These are phyloP conservation scores for Drosophila parvula DNA, from an alignment of 1,140 invertebrate species.

Conservation along the genomic window DNA sequence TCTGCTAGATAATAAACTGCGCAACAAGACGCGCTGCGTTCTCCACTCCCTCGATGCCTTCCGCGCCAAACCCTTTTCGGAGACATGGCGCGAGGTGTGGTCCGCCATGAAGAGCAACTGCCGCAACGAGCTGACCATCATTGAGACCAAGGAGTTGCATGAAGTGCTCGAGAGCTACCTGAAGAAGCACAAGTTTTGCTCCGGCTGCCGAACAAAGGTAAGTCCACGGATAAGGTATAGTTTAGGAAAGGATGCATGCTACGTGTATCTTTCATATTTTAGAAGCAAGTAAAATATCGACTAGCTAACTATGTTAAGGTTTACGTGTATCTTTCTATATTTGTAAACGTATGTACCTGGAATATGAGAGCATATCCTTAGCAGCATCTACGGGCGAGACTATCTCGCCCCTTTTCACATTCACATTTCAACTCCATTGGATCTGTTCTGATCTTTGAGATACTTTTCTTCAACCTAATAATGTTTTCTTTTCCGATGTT, in stretches of 20 bases:
- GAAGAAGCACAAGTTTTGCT: constrained; percentile 96
- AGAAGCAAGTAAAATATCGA: too few species aligned
- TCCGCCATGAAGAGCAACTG: constrained; percentile 93
- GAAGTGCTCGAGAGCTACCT: constrained; percentile 95
- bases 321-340: not conserved
- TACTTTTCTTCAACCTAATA: not conserved
- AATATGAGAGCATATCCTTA: not conserved
- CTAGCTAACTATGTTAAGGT: too few species aligned
- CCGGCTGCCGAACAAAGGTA: constrained; percentile 96
- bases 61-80: constrained; percentile 88
- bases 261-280: not conserved
- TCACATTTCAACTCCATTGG: too few species aligned
- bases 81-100: constrained; percentile 93
- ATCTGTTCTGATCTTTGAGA: too few species aligned
- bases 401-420: not conserved
- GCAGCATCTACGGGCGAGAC: too few species aligned
- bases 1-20: constrained; percentile 92
- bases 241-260: not conserved
- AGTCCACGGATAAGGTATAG: not conserved
- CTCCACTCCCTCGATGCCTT: constrained; percentile 95
- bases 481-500: not conserved
- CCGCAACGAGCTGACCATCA: constrained; percentile 92
- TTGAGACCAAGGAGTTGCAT: constrained; percentile 92
- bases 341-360: not conserved
- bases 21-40: constrained; percentile 93